Conservation (phyloP, 1,140 invertebrate genomes). For the Lepidostoma basale region DNA sequence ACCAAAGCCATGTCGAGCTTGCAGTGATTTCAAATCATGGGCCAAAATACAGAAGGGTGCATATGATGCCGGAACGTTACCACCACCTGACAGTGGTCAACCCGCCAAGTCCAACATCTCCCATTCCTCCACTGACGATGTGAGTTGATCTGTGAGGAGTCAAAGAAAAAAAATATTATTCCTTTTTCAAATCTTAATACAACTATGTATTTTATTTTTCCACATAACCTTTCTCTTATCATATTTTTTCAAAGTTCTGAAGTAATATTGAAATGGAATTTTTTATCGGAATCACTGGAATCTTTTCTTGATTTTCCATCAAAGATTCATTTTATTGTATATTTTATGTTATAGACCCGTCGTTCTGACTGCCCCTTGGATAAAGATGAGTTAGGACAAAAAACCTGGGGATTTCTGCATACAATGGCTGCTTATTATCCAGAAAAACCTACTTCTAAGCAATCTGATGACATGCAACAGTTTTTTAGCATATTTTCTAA, state of each 20-base stretch:
- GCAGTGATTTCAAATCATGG: conserved; percentile 77
- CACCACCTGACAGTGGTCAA: no score
- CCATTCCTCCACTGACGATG: conserved; percentile 23
- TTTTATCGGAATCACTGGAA: no score
- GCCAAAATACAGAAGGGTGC: conserved; percentile 66
- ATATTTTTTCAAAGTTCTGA: no score
- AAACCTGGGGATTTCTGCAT: conserved; percentile 93
- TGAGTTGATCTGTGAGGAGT: conserved; percentile 29
- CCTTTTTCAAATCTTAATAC: no score
- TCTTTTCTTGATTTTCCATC: no score
- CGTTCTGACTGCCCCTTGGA: conserved; percentile 75
- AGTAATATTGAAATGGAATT: no score
- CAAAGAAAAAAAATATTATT: no score
- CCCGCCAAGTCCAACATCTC: conserved; percentile 23
- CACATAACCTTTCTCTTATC: no score
- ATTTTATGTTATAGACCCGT: conserved; percentile 26
- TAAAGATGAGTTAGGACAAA: conserved; percentile 73
- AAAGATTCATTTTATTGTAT: neutral
- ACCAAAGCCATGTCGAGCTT: conserved; percentile 67
- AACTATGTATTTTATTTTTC: no score
- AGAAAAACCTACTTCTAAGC: conserved; percentile 74
- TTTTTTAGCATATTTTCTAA: conserved; percentile 89
- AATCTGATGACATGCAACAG: conserved; percentile 77
- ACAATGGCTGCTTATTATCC: conserved; percentile 97
- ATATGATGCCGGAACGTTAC: conserved; percentile 51